A percentile compares a stretch with the other conserved stretches of the same genome.
These are phyloP conservation scores for Cylloceria caligata DNA, from an alignment of 2,888 invertebrate genomes.

Conservation along the genomic window DNA sequence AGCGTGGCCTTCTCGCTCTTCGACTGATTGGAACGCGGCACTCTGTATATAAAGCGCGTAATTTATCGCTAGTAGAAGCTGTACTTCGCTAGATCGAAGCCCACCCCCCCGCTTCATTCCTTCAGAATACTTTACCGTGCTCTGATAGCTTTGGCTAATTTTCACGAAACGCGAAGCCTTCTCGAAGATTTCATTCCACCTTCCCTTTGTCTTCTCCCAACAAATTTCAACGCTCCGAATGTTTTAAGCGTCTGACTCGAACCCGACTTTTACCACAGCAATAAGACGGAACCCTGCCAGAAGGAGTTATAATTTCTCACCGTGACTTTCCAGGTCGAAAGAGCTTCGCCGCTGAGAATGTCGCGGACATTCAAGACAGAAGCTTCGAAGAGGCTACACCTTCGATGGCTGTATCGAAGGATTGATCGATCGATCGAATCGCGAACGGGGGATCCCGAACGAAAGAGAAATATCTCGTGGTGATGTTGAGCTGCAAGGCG, in stretches of 20 bases:
- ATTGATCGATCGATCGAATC: slow-evolving; percentile 31
- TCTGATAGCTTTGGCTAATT: slow-evolving; percentile 36
- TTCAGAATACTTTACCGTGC: slow-evolving; percentile 39
- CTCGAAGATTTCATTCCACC: slow-evolving; percentile 20
- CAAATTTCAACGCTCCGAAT: slow-evolving; percentile 33
- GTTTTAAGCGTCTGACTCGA: slow-evolving; percentile 22
- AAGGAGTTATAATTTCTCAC: slow-evolving; percentile 26
- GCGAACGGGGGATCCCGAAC: not conserved
- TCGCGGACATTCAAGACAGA: slow-evolving; percentile 22
- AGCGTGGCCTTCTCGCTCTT: slow-evolving; percentile 72
- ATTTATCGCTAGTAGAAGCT: slow-evolving; percentile 27
- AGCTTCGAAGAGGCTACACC: slow-evolving; percentile 2
- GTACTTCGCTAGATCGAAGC: slow-evolving; percentile 23
- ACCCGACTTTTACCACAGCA: slow-evolving; percentile 10
- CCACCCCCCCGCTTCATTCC: slow-evolving; percentile 27
- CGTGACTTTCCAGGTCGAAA: not conserved
- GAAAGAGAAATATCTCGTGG: slow-evolving; percentile 35
- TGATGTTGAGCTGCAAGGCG: slow-evolving; percentile 2
- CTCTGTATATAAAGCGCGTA: slow-evolving; percentile 12
- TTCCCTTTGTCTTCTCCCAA: slow-evolving; percentile 5
- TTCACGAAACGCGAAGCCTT: slow-evolving; percentile 27
- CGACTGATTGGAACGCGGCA: slow-evolving; percentile 79
- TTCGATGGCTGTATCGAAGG: not conserved
- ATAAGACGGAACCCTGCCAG: not conserved
- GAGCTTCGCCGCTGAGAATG: slow-evolving; percentile 4